These are phyloP conservation scores for Caenorhabditis wallacei DNA, from an alignment of 2,888 invertebrate genomes.

Conservation along the genomic window DNA sequence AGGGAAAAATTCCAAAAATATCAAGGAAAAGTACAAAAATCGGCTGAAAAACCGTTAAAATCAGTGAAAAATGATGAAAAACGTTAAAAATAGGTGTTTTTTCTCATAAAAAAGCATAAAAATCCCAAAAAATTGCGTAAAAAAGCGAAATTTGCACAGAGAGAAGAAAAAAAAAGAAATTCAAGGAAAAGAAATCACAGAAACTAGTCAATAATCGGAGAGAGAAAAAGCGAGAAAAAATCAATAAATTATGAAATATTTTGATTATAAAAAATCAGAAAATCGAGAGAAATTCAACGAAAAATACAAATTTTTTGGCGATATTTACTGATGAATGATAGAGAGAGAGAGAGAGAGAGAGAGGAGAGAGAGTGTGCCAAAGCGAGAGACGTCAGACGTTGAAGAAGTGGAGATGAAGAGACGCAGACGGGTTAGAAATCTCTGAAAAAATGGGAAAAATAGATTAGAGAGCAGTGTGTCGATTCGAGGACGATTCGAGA, in stretches of 20 bases:
- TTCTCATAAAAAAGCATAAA: neutral
- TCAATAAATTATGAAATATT: constrained; percentile 12
- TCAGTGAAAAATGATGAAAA: no score
- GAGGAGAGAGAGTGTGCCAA: constrained; percentile 26
- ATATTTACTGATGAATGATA: neutral
- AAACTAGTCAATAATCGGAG: neutral
- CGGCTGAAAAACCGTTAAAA: neutral
- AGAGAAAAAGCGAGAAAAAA: constrained; percentile 10
- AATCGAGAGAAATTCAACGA: no score
- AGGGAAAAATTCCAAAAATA: no score
- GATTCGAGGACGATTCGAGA: no score
- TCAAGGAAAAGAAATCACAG: constrained; percentile 28
- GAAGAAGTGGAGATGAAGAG: constrained; percentile 1
- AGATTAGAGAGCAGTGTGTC: no score
- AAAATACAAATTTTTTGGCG: no score
- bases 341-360: neutral
- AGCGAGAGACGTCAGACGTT: constrained; percentile 3
- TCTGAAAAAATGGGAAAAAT: constrained; percentile 7
- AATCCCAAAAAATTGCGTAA: constrained; percentile 24
- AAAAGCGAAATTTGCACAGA: constrained; percentile 19
- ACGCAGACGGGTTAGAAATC: constrained; percentile 14
- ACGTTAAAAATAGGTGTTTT: no score
- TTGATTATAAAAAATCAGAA: constrained; percentile 7
- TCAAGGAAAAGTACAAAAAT: no score
- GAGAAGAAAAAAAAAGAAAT: neutral